Conservation (phyloP, 2,888 invertebrate genomes). For the Leptura quadrifasciata region DNA sequence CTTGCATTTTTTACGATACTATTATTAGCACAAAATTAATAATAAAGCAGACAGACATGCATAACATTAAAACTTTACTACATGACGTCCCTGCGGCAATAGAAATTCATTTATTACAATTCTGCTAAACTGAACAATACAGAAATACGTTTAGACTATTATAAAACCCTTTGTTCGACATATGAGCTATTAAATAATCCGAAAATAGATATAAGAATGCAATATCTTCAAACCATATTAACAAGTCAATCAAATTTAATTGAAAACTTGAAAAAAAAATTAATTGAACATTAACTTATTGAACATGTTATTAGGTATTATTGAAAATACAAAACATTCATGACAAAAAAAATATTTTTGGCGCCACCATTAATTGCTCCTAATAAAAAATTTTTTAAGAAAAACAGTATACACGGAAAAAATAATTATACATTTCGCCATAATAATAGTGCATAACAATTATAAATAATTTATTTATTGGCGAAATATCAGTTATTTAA, state of each 20-base stretch:
- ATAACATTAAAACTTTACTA: not conserved
- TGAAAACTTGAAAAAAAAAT: not conserved
- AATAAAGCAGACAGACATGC: not conserved
- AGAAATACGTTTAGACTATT: not conserved
- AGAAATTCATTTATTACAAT: slow-evolving; percentile 17
- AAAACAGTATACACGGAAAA: too few species aligned
- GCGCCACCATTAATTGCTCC: too few species aligned
- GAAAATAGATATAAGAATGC: slow-evolving; percentile 9
- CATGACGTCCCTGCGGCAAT: not conserved
- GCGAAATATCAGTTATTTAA: too few species aligned
- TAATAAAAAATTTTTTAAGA: too few species aligned
- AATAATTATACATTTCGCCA: too few species aligned
- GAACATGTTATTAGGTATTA: not conserved
- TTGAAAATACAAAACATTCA: not conserved
- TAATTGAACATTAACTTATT: not conserved
- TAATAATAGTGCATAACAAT: too few species aligned
- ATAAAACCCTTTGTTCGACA: slow-evolving; percentile 5
- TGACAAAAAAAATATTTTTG: too few species aligned
- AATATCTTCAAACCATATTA: not conserved
- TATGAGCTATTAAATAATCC: not conserved
- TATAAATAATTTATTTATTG: too few species aligned
- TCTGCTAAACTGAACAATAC: slow-evolving; percentile 10
- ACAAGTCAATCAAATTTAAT: slow-evolving; percentile 18
- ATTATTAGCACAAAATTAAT: slow-evolving; percentile 17
- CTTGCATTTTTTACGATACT: not conserved